Percentiles rank a stretch among this genome's conserved stretches.
Conservation (phyloP, 2,113 vertebrate genomes). For the Cryptomyrus ogoouensis region DNA sequence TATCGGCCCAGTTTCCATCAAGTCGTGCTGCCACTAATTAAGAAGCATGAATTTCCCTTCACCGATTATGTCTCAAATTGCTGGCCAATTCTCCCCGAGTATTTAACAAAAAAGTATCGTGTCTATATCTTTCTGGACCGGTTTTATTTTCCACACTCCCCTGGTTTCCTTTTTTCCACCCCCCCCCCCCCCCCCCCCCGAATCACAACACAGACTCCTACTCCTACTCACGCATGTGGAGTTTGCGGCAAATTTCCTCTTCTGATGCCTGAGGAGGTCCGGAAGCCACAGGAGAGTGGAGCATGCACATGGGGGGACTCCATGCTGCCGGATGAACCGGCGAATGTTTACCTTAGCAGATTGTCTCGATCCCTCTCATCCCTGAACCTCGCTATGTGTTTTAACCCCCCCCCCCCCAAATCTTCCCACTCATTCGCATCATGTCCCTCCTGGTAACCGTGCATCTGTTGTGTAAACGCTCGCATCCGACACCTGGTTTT, state of each 20-base stretch:
- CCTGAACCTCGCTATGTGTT: not conserved
- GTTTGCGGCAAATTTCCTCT: not conserved
- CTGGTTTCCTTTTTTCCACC: not conserved
- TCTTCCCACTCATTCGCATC: slow-evolving; percentile 32
- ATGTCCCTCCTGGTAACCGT: slow-evolving; percentile 31
- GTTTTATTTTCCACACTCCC: not conserved
- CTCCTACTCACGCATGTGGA: not conserved
- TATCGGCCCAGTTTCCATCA: not conserved
- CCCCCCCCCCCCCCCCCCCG: not conserved
- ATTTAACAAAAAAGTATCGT: not conserved
- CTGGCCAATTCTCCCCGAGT: too few relatives aligned
- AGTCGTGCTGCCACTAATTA: not conserved
- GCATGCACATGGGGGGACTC: slow-evolving; percentile 42
- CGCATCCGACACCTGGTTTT: slow-evolving; percentile 10
- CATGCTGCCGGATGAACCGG: slow-evolving; percentile 38
- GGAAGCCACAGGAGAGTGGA: slow-evolving; percentile 28
- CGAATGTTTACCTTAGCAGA: not conserved
- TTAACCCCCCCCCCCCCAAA: not conserved
- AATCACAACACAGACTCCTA: not conserved
- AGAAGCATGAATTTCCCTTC: not conserved
- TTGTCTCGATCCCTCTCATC: not conserved
- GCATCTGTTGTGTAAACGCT: slow-evolving; percentile 51
- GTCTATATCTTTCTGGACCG: not conserved
- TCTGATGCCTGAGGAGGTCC: slow-evolving; percentile 13
- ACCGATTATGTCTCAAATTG: not conserved